A percentile compares a stretch with the other conserved stretches of the same genome.
phyloP scores from a whole-genome alignment of 2,888 invertebrate genomes.

The Drosophila setosimentum region DNA sequence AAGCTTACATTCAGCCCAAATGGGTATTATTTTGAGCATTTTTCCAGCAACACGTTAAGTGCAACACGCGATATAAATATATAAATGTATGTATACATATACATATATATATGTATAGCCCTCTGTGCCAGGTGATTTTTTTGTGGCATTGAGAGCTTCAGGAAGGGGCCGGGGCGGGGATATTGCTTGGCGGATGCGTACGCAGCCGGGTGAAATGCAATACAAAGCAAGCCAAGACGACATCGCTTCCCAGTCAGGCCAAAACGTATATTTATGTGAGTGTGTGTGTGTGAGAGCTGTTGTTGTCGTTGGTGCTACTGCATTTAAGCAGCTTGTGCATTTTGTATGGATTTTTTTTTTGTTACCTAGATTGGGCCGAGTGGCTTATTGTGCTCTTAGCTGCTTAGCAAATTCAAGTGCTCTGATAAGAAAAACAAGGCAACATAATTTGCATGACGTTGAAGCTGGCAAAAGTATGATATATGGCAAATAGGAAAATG shows the following conservation, averaged over 20 bases:
- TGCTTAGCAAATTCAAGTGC: conserved; percentile 30
- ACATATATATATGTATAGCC: neutral
- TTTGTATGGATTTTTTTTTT: conserved; percentile 23
- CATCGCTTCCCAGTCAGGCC: neutral
- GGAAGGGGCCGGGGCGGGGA: neutral
- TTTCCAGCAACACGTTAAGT: conserved; percentile 66
- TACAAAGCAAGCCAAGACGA: conserved; percentile 25
- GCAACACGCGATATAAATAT: conserved; percentile 62
- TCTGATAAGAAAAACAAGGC: conserved; percentile 30
- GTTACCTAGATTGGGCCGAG: conserved; percentile 10
- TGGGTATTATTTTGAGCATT: conserved; percentile 14
- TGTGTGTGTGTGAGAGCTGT: neutral
- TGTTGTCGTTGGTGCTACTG: neutral
- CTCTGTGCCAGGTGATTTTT: neutral
- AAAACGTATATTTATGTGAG: neutral
- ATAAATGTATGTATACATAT: neutral
- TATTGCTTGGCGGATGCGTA: conserved; percentile 33
- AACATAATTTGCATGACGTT: conserved; percentile 21
- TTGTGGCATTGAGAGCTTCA: neutral
- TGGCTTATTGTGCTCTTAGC: conserved; percentile 16
- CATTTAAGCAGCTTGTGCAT: conserved; percentile 21
- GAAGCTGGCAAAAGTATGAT: neutral
- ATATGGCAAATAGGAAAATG: conserved; percentile 1
- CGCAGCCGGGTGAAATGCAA: conserved; percentile 10
- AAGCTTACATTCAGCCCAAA: conserved; percentile 10